Percentiles rank a stretch among this genome's conserved stretches.
These are phyloP conservation scores for Lepidocolaptes lacrymiger DNA, from an alignment of 2,797 vertebrate genomes.

Conservation along the genomic window DNA sequence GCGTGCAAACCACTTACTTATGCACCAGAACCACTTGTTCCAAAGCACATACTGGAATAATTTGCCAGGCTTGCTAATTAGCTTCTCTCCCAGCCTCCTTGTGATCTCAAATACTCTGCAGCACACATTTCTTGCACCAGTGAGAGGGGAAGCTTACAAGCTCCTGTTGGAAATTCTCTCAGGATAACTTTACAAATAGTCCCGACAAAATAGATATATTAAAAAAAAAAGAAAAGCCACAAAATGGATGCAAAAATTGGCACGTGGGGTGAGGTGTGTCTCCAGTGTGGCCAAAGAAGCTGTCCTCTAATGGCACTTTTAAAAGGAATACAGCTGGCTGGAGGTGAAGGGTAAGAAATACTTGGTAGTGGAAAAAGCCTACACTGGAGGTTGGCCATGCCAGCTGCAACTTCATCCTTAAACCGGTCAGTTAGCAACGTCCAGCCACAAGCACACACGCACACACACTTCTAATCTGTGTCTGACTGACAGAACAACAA, in stretches of 20 bases:
- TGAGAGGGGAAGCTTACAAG: not conserved
- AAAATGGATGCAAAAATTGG: not conserved
- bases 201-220: not conserved
- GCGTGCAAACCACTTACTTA: not conserved
- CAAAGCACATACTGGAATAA: not conserved
- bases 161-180: not conserved
- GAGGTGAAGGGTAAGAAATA: constrained; percentile 10
- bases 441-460: constrained; percentile 52
- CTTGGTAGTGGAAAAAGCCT: constrained; percentile 3
- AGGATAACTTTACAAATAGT: not conserved
- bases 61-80: not conserved
- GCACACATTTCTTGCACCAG: not conserved
- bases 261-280: not conserved
- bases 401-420: constrained; percentile 28
- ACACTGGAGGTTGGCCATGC: not conserved
- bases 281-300: not conserved
- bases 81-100: constrained; percentile 7
- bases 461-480: not conserved
- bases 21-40: not conserved
- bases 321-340: not conserved
- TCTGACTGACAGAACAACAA: constrained; percentile 29
- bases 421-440: not conserved
- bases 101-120: not conserved
- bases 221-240: not conserved
- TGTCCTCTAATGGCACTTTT: not conserved